Percentiles rank a stretch among this genome's conserved stretches.
Evolutionary conservation across 2,113 vertebrate genomes (phyloP).

Genomic region (Aptenodytes patagonicus): DNA sequence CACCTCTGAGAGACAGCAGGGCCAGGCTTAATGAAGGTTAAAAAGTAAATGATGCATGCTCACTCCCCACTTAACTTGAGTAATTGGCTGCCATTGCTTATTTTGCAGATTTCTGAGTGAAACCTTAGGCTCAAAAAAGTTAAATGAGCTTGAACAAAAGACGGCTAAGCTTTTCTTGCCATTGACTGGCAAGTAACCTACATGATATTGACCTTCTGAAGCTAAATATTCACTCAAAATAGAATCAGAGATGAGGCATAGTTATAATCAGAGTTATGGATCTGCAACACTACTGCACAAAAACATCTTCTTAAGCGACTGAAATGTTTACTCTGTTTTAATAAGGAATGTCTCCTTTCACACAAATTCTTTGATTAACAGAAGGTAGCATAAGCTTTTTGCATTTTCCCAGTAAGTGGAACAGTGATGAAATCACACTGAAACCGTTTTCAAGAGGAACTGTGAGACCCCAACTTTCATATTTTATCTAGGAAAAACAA

Average conservation of each 20-base stretch:
- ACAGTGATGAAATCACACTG: background rate
- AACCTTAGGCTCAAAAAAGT: slow-evolving; percentile 6
- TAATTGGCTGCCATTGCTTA: slow-evolving; percentile 52
- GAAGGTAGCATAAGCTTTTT: background rate
- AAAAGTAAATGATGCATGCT: slow-evolving; percentile 45
- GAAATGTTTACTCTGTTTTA: background rate
- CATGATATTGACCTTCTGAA: background rate
- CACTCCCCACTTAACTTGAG: slow-evolving; percentile 22
- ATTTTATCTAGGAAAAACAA: background rate
- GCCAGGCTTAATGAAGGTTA: slow-evolving; percentile 7
- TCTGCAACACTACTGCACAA: background rate
- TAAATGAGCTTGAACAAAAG: slow-evolving; percentile 67
- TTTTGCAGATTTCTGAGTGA: slow-evolving; percentile 59
- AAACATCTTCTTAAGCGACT: background rate
- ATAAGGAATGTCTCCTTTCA: background rate
- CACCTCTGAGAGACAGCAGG: background rate
- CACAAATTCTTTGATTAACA: background rate
- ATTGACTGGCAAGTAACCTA: background rate
- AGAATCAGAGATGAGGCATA: background rate
- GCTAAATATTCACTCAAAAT: background rate
- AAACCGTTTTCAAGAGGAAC: background rate
- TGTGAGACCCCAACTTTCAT: background rate
- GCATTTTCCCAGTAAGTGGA: background rate
- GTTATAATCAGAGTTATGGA: background rate
- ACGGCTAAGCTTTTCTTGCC: background rate